A percentile compares a stretch with the other conserved stretches of the same genome.
These are phyloP conservation scores for Clytia hemisphaerica DNA, from an alignment of 30 jellyfish, hydroid and myxozoan genomes.

Conservation along the genomic window DNA sequence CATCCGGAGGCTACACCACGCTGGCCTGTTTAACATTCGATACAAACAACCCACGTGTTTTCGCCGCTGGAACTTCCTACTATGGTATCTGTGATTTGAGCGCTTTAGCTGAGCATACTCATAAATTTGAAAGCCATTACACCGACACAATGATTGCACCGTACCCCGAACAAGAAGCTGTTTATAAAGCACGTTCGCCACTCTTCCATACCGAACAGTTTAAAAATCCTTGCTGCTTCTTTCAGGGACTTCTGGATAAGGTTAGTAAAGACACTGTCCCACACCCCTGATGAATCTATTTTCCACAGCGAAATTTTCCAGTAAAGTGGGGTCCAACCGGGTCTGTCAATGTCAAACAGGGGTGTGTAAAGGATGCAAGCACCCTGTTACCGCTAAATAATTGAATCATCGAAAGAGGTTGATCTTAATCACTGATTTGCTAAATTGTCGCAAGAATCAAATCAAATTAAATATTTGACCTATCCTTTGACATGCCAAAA, in stretches of 20 bases:
- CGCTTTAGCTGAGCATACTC: slow-evolving; percentile 53
- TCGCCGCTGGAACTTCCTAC: slow-evolving; percentile 81
- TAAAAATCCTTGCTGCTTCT: slow-evolving; percentile 57
- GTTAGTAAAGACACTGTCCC: no score
- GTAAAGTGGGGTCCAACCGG: no score
- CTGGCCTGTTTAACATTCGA: slow-evolving; percentile 62
- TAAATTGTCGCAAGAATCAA: no score
- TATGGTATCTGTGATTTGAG: slow-evolving; percentile 66
- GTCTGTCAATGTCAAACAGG: no score
- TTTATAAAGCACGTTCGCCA: slow-evolving; percentile 69
- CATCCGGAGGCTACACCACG: slow-evolving; percentile 89
- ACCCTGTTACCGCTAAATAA: no score
- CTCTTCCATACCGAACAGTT: slow-evolving; percentile 49
- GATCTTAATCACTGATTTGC: no score
- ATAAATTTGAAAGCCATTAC: slow-evolving; percentile 71
- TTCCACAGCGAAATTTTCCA: no score
- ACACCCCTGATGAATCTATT: no score
- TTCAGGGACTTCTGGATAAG: slow-evolving; percentile 87
- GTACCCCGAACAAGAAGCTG: slow-evolving; percentile 43
- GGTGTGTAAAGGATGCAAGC: neutral
- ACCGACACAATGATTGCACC: slow-evolving; percentile 50
- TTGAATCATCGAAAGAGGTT: no score
- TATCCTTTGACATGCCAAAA: no score
- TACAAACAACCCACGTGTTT: slow-evolving; percentile 12
- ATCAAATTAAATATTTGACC: no score